Percentiles rank a stretch among this genome's conserved stretches.
Conservation (phyloP, 2,113 vertebrate species). For the Podarcis raffonei region DNA sequence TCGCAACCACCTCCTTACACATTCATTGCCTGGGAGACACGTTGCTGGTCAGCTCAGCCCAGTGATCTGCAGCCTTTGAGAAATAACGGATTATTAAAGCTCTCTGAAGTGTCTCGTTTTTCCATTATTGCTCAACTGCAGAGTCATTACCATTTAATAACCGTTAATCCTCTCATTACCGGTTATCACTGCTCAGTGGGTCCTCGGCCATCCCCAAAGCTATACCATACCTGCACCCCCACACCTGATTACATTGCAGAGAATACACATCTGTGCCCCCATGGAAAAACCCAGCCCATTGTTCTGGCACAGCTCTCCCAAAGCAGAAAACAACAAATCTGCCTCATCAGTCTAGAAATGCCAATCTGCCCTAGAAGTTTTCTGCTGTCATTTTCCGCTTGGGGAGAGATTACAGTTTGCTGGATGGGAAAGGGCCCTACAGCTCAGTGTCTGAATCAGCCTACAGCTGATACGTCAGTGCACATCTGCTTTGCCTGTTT, state of each 20-base stretch:
- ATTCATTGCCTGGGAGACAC: rapidly evolving
- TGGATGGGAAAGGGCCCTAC: not conserved
- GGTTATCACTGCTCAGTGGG: not conserved
- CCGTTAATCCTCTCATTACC: conserved; percentile 58
- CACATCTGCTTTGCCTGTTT: not conserved
- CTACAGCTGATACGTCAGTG: not conserved
- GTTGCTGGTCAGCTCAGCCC: not conserved
- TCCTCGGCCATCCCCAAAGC: conserved; percentile 24
- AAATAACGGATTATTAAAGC: conserved; percentile 8
- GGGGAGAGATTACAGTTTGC: not conserved
- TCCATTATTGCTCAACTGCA: not conserved
- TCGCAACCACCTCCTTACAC: not conserved
- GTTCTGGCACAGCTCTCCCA: not conserved
- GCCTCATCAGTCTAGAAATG: not conserved
- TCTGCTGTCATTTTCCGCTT: not conserved
- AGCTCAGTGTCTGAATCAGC: not conserved
- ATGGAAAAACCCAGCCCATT: rapidly evolving
- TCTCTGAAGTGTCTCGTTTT: conserved; percentile 4
- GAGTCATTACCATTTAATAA: conserved; percentile 34
- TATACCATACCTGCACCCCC: not conserved
- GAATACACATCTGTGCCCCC: too few relatives aligned
- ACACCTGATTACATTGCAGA: not conserved
- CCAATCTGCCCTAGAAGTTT: not conserved
- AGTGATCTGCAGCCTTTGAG: not conserved
- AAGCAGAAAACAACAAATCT: not conserved